Evolutionary conservation across 2,797 vertebrate species (phyloP), one percentile per base, ranked within the genome.

Genomic region (Poecilia picta): DNA sequence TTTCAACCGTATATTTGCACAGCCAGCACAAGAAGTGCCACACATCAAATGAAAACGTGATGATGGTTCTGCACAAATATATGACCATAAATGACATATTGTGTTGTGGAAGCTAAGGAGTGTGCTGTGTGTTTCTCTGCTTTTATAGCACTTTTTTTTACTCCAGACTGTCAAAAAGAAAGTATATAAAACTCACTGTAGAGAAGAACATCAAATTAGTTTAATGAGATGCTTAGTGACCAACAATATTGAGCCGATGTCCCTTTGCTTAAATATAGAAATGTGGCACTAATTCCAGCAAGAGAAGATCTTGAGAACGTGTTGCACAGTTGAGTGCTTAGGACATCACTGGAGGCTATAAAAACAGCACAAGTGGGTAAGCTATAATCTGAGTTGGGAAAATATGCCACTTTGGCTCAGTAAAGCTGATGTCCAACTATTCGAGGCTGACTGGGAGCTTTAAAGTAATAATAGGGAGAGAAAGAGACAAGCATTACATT

Each of bases 301-400:
- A 55, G 47, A 39, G 25, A 51, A 41, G 62, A 41, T 51, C 7
- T 39, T 51, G 36, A 49, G 25, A 31, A 16, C 28, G 33, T 70
- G 47, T 39, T 55, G 75, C 47, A 33, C 31, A 49, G 47, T 16
- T 71, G 47, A 70, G 33, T 39, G 36, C 47, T 31, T 39, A 43
- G 64, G 36, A 53, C 41, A 53, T 55, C 33, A 25, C 64, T 71
- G 0, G 25, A n/a, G 36, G 47, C 62, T 77, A 39, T 43, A n/a
- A 68, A 76, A 51, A 43, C 36, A 71, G 25, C 49, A 43, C 46
- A 53, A 71, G 47, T 77, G 66, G 33, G 8, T 36, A 23, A 59
- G 8, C 31, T 64, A 18, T 33, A 33, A 25, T 13, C 20, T 28
- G n/a, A 71, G 68, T 1, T 71, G 68, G 41, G 12, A n/a, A 45